Evolutionary conservation across 2,888 invertebrate genomes (phyloP), one percentile per base, ranked within the genome.

Genomic region (Artemia sp.): DNA sequence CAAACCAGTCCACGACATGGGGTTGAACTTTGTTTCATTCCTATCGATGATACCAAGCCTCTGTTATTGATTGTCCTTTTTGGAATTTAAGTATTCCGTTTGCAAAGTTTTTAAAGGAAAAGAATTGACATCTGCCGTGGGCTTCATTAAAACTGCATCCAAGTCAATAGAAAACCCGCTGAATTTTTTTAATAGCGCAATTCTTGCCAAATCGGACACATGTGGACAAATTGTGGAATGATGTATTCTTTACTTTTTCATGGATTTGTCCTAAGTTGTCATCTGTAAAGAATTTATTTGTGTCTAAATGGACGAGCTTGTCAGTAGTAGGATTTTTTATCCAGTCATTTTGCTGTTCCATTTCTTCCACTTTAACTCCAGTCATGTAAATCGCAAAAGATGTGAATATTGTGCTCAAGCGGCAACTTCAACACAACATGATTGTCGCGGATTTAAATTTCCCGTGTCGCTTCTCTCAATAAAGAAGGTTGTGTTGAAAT

Each of bases 11-110:
- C 58, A 58, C 8, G 58, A 58, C n/a, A 14, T 14, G 19, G n/a
- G 8, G 19, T 58, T 58, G 2, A 14, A 58, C 58, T 58, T 58
- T 8, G n/a, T 58, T 19, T 19, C 19, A 19, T n/a, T 14, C 58
- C 8, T 8, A 19, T 19, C 58, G n/a, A 8, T 58, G n/a, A 58
- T 58, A 58, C 58, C 8, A 14, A 58, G n/a, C n/a, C 8, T 58
- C 19, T 8, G 9, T 10, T 19, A 58, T 8, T 58, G 19, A 8
- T 8, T 9, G n/a, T 14, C 19, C 58, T 19, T 58, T 58, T 10
- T 58, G n/a, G n/a, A 58, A 58, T 58, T 19, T n/a, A 58, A 58
- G n/a, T n/a, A 58, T 58, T 58, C 58, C 58, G 58, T 58, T 58
- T n/a, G 19, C 19, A 58, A 58, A 58, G 8, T 58, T 19, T n/a